Conservation (phyloP, 2,797 vertebrate genomes). For the Rhincodon typus region DNA sequence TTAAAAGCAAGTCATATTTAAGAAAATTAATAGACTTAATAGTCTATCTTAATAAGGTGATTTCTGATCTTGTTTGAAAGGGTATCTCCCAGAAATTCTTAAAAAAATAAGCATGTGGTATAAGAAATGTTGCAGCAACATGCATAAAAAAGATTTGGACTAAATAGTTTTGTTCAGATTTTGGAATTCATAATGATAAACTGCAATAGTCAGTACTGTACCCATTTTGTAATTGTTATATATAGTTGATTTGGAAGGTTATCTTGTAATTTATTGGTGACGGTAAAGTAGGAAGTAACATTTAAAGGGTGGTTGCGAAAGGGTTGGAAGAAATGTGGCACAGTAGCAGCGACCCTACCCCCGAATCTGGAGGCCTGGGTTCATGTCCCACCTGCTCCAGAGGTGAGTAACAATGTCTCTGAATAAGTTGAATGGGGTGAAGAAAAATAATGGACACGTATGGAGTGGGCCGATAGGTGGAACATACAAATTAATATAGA, state of each 20-base stretch:
- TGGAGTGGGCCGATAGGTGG: background rate
- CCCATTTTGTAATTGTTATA: background rate
- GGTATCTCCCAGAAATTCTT: background rate
- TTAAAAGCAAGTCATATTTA: background rate
- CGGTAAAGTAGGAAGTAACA: background rate
- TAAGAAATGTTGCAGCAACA: background rate
- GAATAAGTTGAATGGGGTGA: too few relatives aligned
- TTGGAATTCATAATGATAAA: background rate
- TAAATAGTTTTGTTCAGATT: background rate
- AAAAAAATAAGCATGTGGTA: background rate
- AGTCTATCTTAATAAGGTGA: too few relatives aligned
- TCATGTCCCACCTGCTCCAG: too few relatives aligned
- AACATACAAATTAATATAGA: background rate
- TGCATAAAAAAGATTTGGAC: background rate
- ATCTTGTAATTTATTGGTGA: background rate
- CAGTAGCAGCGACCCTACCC: too few relatives aligned
- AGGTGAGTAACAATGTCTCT: too few relatives aligned
- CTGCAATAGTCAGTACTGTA: background rate
- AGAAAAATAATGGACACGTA: too few relatives aligned
- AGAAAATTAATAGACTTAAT: background rate
- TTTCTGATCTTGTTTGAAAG: background rate
- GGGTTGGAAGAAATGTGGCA: background rate
- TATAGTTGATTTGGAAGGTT: background rate
- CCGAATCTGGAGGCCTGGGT: too few relatives aligned
- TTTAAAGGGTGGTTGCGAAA: background rate